A percentile compares a stretch with the other conserved stretches of the same genome.
Evolutionary conservation across 2,113 vertebrate genomes (phyloP).

Genomic region (Aegotheles bennettii): DNA sequence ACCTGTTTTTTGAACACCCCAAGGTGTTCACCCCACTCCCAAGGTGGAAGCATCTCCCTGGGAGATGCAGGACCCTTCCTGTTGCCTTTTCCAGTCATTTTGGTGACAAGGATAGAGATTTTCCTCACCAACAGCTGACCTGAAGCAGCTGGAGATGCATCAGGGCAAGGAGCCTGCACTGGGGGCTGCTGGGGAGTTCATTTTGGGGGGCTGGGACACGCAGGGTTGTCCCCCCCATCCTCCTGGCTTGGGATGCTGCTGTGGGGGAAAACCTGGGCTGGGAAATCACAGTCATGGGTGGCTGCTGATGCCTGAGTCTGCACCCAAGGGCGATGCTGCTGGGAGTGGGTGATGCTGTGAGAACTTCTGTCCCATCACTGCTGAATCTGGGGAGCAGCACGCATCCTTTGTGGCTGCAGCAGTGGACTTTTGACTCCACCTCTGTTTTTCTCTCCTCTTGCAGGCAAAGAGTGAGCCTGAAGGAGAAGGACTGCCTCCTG

Average conservation of each 20-base stretch:
- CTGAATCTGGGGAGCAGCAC: neutral
- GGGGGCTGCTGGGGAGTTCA: fast-evolving
- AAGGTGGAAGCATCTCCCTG: neutral
- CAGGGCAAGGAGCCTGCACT: fast-evolving
- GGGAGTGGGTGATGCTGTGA: neutral
- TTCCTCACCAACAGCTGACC: neutral
- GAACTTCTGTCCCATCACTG: fast-evolving
- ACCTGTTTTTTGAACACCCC: too few species aligned
- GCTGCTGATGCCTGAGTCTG: neutral
- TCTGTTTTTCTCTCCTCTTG: fast-evolving
- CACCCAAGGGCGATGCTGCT: neutral
- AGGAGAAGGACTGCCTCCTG: neutral
- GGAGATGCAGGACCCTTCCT: neutral
- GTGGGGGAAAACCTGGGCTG: neutral
- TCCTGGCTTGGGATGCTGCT: neutral
- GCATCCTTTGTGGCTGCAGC: neutral
- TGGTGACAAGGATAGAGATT: fast-evolving
- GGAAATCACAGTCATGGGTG: fast-evolving
- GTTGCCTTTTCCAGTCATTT: neutral
- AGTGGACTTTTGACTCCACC: neutral
- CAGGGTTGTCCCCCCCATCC: neutral
- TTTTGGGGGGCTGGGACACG: neutral
- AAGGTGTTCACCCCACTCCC: too few species aligned
- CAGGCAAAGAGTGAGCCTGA: neutral
- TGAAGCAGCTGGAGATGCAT: neutral